A percentile compares a stretch with the other conserved stretches of the same genome.
Conservation (phyloP, 2,888 invertebrate species). For the Steinernema carpocapsae region DNA sequence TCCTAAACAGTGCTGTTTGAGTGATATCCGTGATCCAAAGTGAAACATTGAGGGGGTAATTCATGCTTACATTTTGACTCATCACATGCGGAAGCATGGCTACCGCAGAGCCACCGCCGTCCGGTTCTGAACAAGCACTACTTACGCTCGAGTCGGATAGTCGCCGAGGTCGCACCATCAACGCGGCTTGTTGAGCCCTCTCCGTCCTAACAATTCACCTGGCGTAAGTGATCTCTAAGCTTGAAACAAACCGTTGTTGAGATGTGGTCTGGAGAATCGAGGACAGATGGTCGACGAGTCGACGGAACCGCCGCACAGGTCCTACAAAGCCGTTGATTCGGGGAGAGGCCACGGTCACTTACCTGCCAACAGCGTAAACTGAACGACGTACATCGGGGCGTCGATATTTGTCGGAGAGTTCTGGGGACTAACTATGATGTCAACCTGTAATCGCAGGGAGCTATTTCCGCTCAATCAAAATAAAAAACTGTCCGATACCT, state of each 20-base stretch:
- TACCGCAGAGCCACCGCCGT: constrained; percentile 35
- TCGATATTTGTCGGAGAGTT: constrained; percentile 46
- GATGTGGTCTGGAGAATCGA: constrained; percentile 59
- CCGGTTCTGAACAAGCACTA: constrained; percentile 46
- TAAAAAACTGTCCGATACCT: constrained; percentile 46
- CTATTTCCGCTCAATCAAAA: not conserved
- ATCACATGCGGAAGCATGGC: constrained; percentile 41
- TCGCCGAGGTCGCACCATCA: constrained; percentile 66
- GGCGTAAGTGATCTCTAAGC: not conserved
- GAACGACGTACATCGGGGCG: constrained; percentile 67
- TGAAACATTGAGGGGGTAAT: not conserved
- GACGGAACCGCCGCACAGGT: constrained; percentile 65
- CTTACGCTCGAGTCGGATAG: constrained; percentile 65
- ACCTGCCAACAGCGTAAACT: constrained; percentile 66
- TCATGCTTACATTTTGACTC: constrained; percentile 42
- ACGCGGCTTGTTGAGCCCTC: constrained; percentile 39
- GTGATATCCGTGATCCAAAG: not conserved
- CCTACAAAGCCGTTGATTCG: constrained; percentile 42
- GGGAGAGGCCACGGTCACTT: not conserved
- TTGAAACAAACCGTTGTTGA: constrained; percentile 46
- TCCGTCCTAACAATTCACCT: constrained; percentile 35
- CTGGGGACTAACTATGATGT: constrained; percentile 49
- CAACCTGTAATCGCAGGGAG: constrained; percentile 37
- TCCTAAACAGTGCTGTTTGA: not conserved
- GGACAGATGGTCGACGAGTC: constrained; percentile 68